Evolutionary conservation across 2,888 invertebrate species (phyloP).

Genomic region (Xylota sylvarum): DNA sequence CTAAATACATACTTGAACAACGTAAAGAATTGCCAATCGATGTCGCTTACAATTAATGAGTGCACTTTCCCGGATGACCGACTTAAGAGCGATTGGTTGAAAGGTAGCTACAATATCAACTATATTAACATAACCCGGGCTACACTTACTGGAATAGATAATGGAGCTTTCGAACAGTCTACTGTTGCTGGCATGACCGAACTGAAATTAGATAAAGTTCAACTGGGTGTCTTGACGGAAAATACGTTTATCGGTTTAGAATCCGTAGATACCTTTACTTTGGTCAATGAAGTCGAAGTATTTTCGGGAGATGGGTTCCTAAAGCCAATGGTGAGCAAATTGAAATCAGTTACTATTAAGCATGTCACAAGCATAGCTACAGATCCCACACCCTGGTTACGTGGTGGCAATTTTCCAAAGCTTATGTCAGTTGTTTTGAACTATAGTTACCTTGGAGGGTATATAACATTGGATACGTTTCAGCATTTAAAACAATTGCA

Average conservation of each 20-base stretch:
- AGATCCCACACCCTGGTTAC: slow-evolving; percentile 78
- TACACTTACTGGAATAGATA: slow-evolving; percentile 68
- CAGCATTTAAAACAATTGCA: slow-evolving; percentile 71
- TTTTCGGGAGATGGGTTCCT: slow-evolving; percentile 78
- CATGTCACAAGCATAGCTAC: slow-evolving; percentile 52
- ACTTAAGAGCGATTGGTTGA: slow-evolving; percentile 66
- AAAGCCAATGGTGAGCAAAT: slow-evolving; percentile 70
- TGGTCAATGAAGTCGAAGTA: slow-evolving; percentile 68
- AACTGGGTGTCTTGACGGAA: slow-evolving; percentile 57
- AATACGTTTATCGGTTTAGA: slow-evolving; percentile 78
- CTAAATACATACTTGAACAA: slow-evolving; percentile 46
- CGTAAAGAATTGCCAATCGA: slow-evolving; percentile 37
- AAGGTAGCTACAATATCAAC: slow-evolving; percentile 62
- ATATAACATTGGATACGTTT: slow-evolving; percentile 74
- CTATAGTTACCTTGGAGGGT: slow-evolving; percentile 78
- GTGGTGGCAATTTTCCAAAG: slow-evolving; percentile 42
- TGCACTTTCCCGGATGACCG: slow-evolving; percentile 69
- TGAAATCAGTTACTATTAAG: slow-evolving; percentile 46
- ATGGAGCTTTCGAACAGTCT: slow-evolving; percentile 77
- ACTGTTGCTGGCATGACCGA: slow-evolving; percentile 55
- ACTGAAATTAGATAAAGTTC: slow-evolving; percentile 70
- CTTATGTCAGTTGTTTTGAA: slow-evolving; percentile 77
- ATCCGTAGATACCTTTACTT: slow-evolving; percentile 75
- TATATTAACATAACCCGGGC: slow-evolving; percentile 75
- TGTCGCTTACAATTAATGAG: slow-evolving; percentile 52